Conservation (phyloP, 2,888 invertebrate genomes). For the Orthosia gracilis region DNA sequence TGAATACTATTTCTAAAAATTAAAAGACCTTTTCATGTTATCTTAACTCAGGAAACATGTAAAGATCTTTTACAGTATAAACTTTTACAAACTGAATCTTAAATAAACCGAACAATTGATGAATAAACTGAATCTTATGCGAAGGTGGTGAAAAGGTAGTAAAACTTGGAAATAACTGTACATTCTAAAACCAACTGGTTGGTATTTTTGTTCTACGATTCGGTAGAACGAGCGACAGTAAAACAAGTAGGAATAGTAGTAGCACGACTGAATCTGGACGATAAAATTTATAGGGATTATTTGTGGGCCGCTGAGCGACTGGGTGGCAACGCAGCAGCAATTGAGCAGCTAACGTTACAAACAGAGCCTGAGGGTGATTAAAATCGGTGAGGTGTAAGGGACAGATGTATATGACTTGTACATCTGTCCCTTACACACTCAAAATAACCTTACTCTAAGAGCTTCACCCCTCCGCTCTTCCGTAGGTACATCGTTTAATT, state of each 20-base stretch:
- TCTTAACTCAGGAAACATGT: no score
- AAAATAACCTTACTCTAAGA: no score
- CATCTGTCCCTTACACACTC: no score
- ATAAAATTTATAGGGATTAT: conserved; percentile 58
- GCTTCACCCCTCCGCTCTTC: background rate
- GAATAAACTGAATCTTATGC: background rate
- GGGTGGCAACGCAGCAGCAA: background rate
- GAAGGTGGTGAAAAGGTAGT: background rate
- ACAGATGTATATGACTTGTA: no score
- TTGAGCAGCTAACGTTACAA: background rate
- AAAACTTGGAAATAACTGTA: conserved; percentile 11
- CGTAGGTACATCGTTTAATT: background rate
- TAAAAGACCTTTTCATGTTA: no score
- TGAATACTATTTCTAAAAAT: no score
- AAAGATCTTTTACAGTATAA: background rate
- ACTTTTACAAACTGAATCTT: no score
- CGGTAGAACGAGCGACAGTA: conserved; percentile 28
- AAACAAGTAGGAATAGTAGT: conserved; percentile 43
- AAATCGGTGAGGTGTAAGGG: no score
- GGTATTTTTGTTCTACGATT: conserved; percentile 35
- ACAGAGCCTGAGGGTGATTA: background rate
- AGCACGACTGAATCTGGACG: conserved; percentile 36
- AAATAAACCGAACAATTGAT: no score
- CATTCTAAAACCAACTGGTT: background rate
- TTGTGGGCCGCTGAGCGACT: conserved; percentile 30